Conservation (phyloP, 2,113 vertebrate genomes). For the Actenoides hombroni region DNA sequence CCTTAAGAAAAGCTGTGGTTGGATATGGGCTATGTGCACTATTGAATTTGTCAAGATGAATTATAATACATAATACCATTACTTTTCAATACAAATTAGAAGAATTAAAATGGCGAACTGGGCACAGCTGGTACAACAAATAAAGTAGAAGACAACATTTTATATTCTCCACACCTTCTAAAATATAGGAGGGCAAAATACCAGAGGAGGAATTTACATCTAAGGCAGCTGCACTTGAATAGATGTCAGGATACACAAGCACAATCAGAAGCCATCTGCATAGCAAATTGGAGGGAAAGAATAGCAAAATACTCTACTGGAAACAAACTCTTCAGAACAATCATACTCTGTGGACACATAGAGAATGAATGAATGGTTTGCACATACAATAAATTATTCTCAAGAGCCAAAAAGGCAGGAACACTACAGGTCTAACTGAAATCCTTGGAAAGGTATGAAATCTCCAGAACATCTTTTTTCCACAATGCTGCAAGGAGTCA, state of each 20-base stretch:
- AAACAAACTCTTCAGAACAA: neutral
- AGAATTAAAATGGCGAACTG: neutral
- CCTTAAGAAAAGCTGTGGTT: neutral
- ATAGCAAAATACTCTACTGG: neutral
- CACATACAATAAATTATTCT: neutral
- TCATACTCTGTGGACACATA: neutral
- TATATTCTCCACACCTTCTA: neutral
- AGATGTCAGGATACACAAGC: neutral
- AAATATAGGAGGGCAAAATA: neutral
- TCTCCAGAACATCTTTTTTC: neutral
- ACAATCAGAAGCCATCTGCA: neutral
- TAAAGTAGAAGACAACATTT: neutral
- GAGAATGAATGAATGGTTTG: neutral
- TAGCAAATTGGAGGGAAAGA: neutral
- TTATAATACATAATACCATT: neutral
- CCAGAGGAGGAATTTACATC: neutral
- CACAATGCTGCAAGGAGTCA: neutral
- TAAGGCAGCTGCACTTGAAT: neutral
- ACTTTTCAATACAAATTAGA: neutral
- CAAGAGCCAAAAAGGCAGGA: neutral
- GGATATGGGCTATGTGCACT: neutral
- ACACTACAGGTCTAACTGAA: neutral
- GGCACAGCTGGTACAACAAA: neutral
- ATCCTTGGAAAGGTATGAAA: conserved; percentile 19
- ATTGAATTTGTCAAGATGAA: neutral